Base-by-base conservation (phyloP, 1,140 invertebrate genomes). In the Sesamia nonagrioides region DNA sequence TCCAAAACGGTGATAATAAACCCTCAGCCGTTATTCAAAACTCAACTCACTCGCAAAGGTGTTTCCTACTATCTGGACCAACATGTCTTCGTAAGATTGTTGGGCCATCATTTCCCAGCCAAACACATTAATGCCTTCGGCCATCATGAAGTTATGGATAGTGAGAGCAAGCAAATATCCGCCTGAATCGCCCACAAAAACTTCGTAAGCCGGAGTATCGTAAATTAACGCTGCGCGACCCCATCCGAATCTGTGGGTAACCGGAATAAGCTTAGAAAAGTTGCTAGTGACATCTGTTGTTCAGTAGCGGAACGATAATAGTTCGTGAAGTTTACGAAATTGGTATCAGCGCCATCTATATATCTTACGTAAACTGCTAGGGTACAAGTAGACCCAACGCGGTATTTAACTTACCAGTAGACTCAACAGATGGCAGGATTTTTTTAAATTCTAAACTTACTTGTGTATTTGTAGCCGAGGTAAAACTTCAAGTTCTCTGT, bases 391-490 rank as follows among this genome's bases (percentile, higher is more conserved):
- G 13, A 8, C 9, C 42, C 42, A 9, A 2, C 8, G 13, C 45
- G 45, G 45, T 1, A 9, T 18, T 35, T 17, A 9, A 60, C 52
- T 78, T 78, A 78, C 76, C 54, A 13, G 15, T 13, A 50, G 1
- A 8, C n/a, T 48, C 13, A 4, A 37, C 60, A 69, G 63, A 60
- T 78, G 76, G 76, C 76, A 21, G 35, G 7, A 45, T 6, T 9
- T 27, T 54, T 8, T 17, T 35, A 63, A 33, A 61, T 27, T 18
- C 61, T 52, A 73, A 79, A 96, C 96, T 96, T 88, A 96, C 96
- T 95, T 88, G 95, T 93, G 76, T 96, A 96, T 35, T 94, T 92
- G 79, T 92, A 90, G 72, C 90, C 92, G 37, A 95, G 87, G 66
- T 95, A 91, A 52, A 91, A 88, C 73, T 94, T 94, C 77, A 95